Evolutionary conservation across 2,888 invertebrate species (phyloP).

Genomic region (Sinodicranocentrus sp.): DNA sequence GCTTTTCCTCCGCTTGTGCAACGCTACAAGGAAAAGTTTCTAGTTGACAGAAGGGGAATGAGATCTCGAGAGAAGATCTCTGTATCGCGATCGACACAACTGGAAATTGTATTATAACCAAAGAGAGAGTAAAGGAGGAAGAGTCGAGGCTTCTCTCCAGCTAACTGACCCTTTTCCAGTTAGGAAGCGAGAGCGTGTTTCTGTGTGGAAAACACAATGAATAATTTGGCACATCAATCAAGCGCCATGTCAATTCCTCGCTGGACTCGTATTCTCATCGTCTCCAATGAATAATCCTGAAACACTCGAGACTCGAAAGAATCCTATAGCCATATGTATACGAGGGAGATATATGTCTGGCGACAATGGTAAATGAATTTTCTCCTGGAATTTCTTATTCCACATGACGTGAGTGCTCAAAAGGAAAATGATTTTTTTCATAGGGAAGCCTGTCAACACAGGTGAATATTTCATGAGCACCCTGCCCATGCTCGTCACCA

Average conservation of each 20-base stretch:
- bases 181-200: conserved; percentile 22
- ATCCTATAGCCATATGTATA: too few species aligned
- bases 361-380: neutral
- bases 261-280: conserved; percentile 6
- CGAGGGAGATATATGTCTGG: neutral
- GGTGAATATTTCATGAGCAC: conserved; percentile 29
- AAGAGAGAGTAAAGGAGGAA: neutral
- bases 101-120: neutral
- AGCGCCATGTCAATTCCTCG: conserved; percentile 21
- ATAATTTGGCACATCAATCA: conserved; percentile 49
- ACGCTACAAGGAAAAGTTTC: neutral
- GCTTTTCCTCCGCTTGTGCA: neutral
- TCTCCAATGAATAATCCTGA: neutral
- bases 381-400: neutral
- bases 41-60: conserved; percentile 47
- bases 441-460: conserved; percentile 10
- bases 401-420: too few species aligned
- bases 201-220: conserved; percentile 42
- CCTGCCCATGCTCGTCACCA: conserved; percentile 19
- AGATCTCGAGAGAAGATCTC: conserved; percentile 30
- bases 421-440: neutral
- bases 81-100: conserved; percentile 41
- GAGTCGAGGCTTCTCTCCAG: too few species aligned
- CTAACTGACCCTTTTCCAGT: conserved; percentile 29
- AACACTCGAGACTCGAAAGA: too few species aligned